Conservation (phyloP, 2,797 vertebrate species). For the Synanceia verrucosa region DNA sequence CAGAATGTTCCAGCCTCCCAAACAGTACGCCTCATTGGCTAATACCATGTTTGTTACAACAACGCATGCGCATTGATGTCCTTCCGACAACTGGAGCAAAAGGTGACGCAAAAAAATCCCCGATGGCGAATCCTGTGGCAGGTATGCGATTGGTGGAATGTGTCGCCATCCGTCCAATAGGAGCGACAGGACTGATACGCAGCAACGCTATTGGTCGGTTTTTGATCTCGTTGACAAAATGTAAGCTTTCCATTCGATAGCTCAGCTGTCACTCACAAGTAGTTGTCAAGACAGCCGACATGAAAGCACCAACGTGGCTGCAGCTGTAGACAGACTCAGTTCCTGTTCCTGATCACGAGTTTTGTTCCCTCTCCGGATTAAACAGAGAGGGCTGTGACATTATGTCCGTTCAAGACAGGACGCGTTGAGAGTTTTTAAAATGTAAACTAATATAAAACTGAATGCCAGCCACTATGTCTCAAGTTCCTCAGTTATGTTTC, state of each 20-base stretch:
- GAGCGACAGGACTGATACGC: accelerated
- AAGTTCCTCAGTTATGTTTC: background rate
- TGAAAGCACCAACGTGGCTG: slow-evolving; percentile 83
- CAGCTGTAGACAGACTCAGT: slow-evolving; percentile 1
- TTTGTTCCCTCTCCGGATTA: background rate
- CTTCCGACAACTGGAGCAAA: background rate
- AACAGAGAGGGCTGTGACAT: slow-evolving; percentile 1
- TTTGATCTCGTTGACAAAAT: background rate
- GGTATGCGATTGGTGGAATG: slow-evolving; percentile 52
- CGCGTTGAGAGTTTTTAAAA: background rate
- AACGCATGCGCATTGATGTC: slow-evolving; percentile 51
- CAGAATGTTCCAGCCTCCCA: slow-evolving; percentile 41
- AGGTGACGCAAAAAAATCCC: slow-evolving; percentile 65
- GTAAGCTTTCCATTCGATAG: slow-evolving; percentile 20
- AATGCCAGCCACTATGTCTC: background rate
- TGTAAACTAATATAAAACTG: background rate
- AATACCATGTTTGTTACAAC: slow-evolving; percentile 24
- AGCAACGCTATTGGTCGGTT: slow-evolving; percentile 52
- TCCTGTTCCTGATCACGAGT: slow-evolving; percentile 77
- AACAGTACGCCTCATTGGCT: slow-evolving; percentile 70
- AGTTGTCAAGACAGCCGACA: slow-evolving; percentile 65
- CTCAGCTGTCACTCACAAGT: slow-evolving; percentile 57
- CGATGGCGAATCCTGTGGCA: slow-evolving; percentile 41
- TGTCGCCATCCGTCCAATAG: slow-evolving; percentile 47
- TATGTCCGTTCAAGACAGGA: background rate